phyloP scores from a whole-genome alignment of 1,140 invertebrate species.

The Drosophila biarmipes region DNA sequence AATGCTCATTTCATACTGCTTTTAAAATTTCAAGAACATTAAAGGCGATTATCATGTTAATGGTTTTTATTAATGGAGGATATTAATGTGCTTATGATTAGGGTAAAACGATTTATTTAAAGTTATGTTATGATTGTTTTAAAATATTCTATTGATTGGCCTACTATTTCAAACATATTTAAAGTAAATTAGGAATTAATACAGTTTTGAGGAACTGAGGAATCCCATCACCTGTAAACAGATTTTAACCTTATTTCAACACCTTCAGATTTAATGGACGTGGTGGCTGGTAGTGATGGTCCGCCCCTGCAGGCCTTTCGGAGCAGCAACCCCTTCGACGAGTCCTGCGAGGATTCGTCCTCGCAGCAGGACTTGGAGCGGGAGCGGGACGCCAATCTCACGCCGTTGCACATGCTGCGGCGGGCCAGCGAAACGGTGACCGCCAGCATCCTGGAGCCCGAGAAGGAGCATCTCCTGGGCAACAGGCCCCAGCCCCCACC shows the following conservation, averaged over 20 bases:
- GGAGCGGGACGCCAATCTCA: constrained; percentile 25
- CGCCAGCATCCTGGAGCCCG: constrained; percentile 58
- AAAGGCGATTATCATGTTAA: no score
- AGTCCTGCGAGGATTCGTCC: not conserved
- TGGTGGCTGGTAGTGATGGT: constrained; percentile 47
- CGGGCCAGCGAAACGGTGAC: constrained; percentile 63
- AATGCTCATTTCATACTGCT: no score
- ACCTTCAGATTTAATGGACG: constrained; percentile 43
- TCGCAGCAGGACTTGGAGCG: not conserved
- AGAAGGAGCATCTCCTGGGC: constrained; percentile 61
- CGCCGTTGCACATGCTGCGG: constrained; percentile 53
- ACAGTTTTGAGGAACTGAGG: no score
- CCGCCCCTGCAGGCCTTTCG: constrained; percentile 51
- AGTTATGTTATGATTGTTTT: no score
- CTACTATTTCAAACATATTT: no score
- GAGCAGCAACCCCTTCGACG: constrained; percentile 40
- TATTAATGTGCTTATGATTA: not conserved
- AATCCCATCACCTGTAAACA: no score
- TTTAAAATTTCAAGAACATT: no score
- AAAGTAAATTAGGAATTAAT: no score
- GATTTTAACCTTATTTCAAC: not conserved
- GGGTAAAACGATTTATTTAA: no score
- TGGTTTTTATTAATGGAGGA: no score
- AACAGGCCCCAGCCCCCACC: constrained; percentile 48
- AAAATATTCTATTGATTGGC: no score